These are phyloP conservation scores for Varanus salvator DNA, from an alignment of 2,113 vertebrate species.

Conservation along the genomic window DNA sequence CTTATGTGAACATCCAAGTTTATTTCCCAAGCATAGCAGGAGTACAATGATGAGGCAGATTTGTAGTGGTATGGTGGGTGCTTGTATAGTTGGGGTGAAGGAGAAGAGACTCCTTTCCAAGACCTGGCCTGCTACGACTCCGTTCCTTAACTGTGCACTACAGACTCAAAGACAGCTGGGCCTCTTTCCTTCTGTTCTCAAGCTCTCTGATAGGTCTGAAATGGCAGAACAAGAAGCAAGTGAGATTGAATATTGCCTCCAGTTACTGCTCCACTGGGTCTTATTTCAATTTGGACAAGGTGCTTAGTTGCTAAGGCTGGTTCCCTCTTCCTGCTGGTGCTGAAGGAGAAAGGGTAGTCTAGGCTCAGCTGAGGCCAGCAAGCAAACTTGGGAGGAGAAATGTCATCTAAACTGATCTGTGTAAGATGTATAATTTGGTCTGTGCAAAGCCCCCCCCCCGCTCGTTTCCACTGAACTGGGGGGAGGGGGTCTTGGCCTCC, in stretches of 20 bases:
- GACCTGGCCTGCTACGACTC: background rate
- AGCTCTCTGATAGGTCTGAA: background rate
- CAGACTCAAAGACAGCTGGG: background rate
- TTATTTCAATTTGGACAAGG: background rate
- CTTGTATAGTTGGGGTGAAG: no score
- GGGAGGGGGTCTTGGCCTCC: no score
- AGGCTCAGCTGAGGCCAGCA: background rate
- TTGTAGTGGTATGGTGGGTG: background rate
- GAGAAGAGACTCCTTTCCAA: background rate
- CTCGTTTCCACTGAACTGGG: no score
- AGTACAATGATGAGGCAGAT: background rate
- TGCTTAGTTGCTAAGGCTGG: background rate
- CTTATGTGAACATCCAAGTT: background rate
- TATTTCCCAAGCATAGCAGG: no score
- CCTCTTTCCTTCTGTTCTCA: background rate
- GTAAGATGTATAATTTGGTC: no score
- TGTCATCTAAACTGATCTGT: conserved; percentile 51
- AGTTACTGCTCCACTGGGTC: background rate
- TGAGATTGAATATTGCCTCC: background rate
- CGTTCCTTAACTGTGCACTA: background rate
- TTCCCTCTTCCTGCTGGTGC: background rate
- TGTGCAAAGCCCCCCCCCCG: no score
- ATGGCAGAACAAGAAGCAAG: background rate
- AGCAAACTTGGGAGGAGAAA: conserved; percentile 23
- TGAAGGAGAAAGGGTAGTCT: background rate